A percentile compares a stretch with the other conserved stretches of the same genome.
phyloP scores from a whole-genome alignment of 2,888 invertebrate species.

The Pseudococcus longispinus region DNA sequence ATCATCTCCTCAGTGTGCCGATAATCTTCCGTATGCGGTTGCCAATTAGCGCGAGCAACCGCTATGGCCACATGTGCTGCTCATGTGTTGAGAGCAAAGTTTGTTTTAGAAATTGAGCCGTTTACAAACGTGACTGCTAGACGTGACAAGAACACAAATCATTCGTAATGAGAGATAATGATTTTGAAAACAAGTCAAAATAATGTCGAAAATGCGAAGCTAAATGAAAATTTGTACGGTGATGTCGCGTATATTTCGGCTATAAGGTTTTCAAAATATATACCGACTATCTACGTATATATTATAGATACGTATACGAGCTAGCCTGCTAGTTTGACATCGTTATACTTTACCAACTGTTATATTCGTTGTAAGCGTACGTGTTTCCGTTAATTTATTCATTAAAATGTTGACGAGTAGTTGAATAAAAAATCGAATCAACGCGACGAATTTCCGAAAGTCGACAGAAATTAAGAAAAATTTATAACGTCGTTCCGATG shows the following conservation, averaged over 20 bases:
- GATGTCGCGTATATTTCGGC: not conserved
- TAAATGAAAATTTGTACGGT: conserved; percentile 52
- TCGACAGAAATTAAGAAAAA: not conserved
- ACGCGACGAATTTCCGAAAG: not conserved
- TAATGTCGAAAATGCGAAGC: conserved; percentile 56
- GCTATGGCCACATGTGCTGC: conserved; percentile 55
- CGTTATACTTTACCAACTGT: not conserved
- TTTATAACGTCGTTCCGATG: not conserved
- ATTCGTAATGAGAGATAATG: conserved; percentile 57
- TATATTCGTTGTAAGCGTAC: not conserved
- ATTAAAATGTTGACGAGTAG: not conserved
- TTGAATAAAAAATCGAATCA: not conserved
- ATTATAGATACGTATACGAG: not conserved
- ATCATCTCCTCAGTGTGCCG: conserved; percentile 41
- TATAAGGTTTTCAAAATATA: conserved; percentile 1
- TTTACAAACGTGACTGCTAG: conserved; percentile 56
- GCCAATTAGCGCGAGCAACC: conserved; percentile 56
- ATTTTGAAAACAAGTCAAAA: conserved; percentile 57
- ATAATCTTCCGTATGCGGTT: conserved; percentile 51
- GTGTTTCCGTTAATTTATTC: conserved; percentile 19
- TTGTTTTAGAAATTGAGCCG: conserved; percentile 57
- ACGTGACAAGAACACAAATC: conserved; percentile 57
- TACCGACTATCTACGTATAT: not conserved
- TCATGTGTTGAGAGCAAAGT: conserved; percentile 57
- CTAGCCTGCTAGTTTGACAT: not conserved